Conservation (phyloP, 1,140 invertebrate genomes). For the Trachymyrmex cornetzi region DNA sequence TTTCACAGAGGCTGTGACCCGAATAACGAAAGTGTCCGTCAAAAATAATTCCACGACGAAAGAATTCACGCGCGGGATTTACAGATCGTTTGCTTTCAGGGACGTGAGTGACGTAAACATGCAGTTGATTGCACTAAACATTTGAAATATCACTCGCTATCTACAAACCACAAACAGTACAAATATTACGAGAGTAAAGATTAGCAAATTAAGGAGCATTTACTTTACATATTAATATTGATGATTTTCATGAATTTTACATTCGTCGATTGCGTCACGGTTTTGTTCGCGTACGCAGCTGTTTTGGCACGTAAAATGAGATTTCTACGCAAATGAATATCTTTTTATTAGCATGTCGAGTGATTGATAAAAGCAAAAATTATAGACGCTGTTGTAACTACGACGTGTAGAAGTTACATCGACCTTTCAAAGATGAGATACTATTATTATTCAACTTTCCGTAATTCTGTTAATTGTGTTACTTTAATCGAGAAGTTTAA, state of each 20-base stretch:
- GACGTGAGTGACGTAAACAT: not conserved
- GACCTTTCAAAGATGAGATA: not conserved
- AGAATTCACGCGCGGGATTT: constrained; percentile 37
- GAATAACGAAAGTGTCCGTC: constrained; percentile 61
- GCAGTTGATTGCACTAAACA: not conserved
- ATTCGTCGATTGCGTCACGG: not conserved
- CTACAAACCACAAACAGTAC: not conserved
- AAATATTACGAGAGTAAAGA: not conserved
- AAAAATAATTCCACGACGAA: constrained; percentile 63
- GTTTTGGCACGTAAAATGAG: constrained; percentile 16
- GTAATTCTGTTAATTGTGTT: not conserved
- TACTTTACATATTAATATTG: constrained; percentile 3
- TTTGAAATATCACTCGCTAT: not conserved
- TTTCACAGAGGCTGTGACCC: constrained; percentile 50
- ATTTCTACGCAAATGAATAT: constrained; percentile 10
- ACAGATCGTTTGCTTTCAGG: not conserved
- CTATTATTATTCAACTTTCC: not conserved
- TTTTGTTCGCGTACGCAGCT: constrained; percentile 15
- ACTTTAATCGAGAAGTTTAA: not conserved
- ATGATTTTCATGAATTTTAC: constrained; percentile 33
- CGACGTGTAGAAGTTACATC: not conserved
- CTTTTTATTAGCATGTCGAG: not conserved
- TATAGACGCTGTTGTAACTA: not conserved
- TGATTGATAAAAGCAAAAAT: constrained; percentile 22
- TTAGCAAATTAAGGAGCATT: not conserved